Evolutionary conservation across 2,113 vertebrate genomes (phyloP).

Genomic region (Sylvietta virens): DNA sequence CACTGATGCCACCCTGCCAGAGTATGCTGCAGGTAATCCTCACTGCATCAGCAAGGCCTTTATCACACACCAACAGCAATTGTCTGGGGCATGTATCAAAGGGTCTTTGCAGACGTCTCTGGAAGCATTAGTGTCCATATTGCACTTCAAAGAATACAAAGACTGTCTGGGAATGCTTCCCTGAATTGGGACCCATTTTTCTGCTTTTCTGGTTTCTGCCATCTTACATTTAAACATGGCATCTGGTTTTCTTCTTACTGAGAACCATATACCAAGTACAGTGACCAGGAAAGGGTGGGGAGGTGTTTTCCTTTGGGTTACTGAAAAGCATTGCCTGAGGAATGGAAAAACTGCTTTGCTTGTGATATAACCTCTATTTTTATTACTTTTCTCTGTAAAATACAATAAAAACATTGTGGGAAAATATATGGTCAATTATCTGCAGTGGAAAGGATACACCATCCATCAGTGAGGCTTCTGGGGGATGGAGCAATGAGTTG

Average conservation of each 20-base stretch:
- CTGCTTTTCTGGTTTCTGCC: slow-evolving; percentile 18
- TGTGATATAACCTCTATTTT: slow-evolving; percentile 17
- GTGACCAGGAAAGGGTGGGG: slow-evolving; percentile 41
- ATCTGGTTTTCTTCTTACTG: slow-evolving; percentile 50
- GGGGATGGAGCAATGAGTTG: background rate
- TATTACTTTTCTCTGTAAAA: slow-evolving; percentile 42
- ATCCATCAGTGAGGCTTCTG: background rate
- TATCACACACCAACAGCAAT: background rate
- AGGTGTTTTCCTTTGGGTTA: slow-evolving; percentile 26
- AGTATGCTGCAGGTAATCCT: background rate
- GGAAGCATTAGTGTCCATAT: background rate
- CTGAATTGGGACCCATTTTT: background rate
- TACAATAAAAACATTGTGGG: slow-evolving; percentile 39
- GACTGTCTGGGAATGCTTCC: background rate
- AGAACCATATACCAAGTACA: background rate
- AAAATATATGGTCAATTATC: slow-evolving; percentile 30
- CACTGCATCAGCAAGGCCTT: background rate
- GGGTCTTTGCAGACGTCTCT: background rate
- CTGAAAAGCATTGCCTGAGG: slow-evolving; percentile 35
- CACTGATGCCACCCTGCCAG: background rate
- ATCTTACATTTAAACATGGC: slow-evolving; percentile 22
- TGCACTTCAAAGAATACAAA: slow-evolving; percentile 2
- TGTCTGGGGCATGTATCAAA: background rate
- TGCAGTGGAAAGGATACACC: background rate
- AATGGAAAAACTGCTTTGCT: slow-evolving; percentile 52